A percentile compares a stretch with the other conserved stretches of the same genome.
Evolutionary conservation across 2,888 invertebrate species (phyloP).

Genomic region (Ornithoptera alexandrae): DNA sequence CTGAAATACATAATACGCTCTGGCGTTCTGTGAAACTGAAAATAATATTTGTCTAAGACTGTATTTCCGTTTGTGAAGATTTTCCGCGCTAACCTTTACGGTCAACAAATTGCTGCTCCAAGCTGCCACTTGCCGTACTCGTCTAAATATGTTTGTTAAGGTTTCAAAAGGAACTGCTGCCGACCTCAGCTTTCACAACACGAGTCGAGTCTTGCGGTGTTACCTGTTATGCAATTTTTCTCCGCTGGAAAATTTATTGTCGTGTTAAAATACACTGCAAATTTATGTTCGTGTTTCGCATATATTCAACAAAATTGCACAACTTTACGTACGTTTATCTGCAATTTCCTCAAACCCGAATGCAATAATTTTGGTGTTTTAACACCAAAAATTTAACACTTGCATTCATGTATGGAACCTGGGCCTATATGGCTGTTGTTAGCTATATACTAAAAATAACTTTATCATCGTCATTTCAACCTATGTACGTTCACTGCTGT

Average conservation of each 20-base stretch:
- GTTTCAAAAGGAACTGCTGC: conserved; percentile 13
- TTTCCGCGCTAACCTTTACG: conserved; percentile 4
- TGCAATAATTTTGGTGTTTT: too few relatives aligned
- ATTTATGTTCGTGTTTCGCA: background rate
- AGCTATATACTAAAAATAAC: too few relatives aligned
- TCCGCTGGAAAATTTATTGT: conserved; percentile 9
- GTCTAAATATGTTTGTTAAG: conserved; percentile 15
- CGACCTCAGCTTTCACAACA: conserved; percentile 3
- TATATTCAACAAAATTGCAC: background rate
- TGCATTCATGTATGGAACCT: too few relatives aligned
- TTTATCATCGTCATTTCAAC: too few relatives aligned
- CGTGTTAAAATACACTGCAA: background rate
- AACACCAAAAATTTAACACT: too few relatives aligned
- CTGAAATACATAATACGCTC: too few relatives aligned
- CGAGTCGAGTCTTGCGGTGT: background rate
- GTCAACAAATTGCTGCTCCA: conserved; percentile 15
- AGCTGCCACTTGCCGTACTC: conserved; percentile 4
- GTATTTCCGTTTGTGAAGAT: conserved; percentile 9
- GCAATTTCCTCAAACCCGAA: too few relatives aligned
- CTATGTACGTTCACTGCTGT: too few relatives aligned
- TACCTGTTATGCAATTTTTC: conserved; percentile 13
- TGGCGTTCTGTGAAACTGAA: background rate
- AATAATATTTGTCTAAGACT: background rate
- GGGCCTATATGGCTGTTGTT: too few relatives aligned
- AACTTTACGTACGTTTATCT: background rate